Percentiles rank a stretch among this genome's conserved stretches.
Conservation (phyloP, 2,888 invertebrate genomes). For the Noctua janthe region DNA sequence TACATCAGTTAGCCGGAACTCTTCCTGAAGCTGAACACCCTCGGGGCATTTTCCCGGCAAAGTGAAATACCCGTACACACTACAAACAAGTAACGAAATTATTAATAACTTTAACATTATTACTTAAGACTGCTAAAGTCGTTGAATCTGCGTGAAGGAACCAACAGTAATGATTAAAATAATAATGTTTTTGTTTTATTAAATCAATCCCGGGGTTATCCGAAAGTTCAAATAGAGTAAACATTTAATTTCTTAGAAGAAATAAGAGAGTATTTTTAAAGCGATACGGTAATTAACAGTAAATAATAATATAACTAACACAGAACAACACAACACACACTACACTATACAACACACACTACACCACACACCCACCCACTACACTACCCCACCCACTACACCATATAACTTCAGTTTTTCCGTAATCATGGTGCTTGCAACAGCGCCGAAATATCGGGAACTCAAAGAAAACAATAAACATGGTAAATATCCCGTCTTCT, state of each 20-base stretch:
- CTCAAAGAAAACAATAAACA: too few relatives aligned
- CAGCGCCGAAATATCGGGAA: too few relatives aligned
- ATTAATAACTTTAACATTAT: conserved; percentile 73
- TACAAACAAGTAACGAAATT: conserved; percentile 61
- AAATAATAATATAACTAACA: too few relatives aligned
- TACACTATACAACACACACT: too few relatives aligned
- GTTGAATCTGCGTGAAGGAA: conserved; percentile 8
- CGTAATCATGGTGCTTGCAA: too few relatives aligned
- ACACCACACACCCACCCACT: too few relatives aligned
- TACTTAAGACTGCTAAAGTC: conserved; percentile 25
- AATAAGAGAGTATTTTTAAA: conserved; percentile 20
- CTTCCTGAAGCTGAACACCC: conserved; percentile 76
- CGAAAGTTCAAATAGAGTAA: conserved; percentile 38
- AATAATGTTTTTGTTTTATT: conserved; percentile 31
- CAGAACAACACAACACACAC: too few relatives aligned
- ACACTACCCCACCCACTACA: too few relatives aligned
- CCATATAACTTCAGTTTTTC: too few relatives aligned
- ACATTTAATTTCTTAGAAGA: conserved; percentile 48
- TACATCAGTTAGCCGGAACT: conserved; percentile 81
- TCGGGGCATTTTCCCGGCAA: conserved; percentile 82
- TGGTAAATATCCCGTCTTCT: too few relatives aligned
- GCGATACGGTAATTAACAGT: conserved; percentile 14
- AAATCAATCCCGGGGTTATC: conserved; percentile 56
- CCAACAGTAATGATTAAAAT: conserved; percentile 25
- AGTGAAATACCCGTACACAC: conserved; percentile 80